Evolutionary conservation across 2,888 invertebrate genomes (phyloP).

Genomic region (Rhyacophila evoluta): DNA sequence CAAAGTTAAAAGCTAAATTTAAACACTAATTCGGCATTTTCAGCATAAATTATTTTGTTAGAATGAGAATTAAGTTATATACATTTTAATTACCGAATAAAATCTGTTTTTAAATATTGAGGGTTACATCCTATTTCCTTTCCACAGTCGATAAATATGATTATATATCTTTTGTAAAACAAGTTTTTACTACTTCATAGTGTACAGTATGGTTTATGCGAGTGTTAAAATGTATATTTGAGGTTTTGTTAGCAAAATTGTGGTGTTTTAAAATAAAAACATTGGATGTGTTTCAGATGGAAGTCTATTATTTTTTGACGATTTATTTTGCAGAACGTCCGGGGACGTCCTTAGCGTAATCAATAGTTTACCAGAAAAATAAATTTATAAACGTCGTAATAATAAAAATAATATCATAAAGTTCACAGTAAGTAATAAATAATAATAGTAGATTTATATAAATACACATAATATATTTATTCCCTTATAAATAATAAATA

Average conservation of each 20-base stretch:
- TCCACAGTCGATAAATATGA: too few species aligned
- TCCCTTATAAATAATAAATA: constrained; percentile 58
- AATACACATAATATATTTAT: constrained; percentile 61
- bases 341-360: not conserved
- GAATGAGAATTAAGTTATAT: too few species aligned
- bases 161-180: too few species aligned
- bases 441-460: constrained; percentile 68
- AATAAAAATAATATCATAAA: constrained; percentile 30
- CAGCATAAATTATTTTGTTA: too few species aligned
- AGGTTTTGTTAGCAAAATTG: not conserved
- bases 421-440: constrained; percentile 55
- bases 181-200: too few species aligned
- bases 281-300: not conserved
- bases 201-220: too few species aligned
- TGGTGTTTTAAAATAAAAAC: not conserved
- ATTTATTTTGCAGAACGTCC: not conserved
- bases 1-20: too few species aligned
- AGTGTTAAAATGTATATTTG: too few species aligned
- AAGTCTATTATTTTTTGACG: constrained; percentile 21
- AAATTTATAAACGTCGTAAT: constrained; percentile 26
- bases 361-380: not conserved
- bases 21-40: too few species aligned
- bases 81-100: too few species aligned
- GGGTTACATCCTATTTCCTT: too few species aligned
- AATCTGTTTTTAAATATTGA: too few species aligned